Evolutionary conservation across 2,888 invertebrate species (phyloP).

Genomic region (Dendrolimus houi): DNA sequence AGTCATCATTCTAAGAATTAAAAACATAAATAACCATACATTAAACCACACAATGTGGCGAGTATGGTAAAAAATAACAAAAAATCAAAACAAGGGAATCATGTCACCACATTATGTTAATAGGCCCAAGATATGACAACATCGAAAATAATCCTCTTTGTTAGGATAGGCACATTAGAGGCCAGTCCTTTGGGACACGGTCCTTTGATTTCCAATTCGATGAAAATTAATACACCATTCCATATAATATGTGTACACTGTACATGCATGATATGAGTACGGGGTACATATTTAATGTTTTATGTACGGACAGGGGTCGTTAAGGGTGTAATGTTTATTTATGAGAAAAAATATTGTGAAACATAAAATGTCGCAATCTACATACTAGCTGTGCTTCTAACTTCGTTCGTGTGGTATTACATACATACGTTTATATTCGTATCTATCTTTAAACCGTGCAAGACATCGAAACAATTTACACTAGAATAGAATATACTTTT

Average conservation of each 20-base stretch:
- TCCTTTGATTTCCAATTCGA: slow-evolving; percentile 69
- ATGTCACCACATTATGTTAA: slow-evolving; percentile 67
- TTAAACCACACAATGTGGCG: slow-evolving; percentile 53
- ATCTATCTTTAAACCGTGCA: too few species aligned
- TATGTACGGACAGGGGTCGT: slow-evolving; percentile 13
- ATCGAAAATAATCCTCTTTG: slow-evolving; percentile 69
- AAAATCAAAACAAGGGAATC: slow-evolving; percentile 50
- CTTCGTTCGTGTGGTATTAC: too few species aligned
- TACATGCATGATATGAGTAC: background rate
- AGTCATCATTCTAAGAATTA: too few species aligned
- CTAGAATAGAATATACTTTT: too few species aligned
- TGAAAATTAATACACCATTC: slow-evolving; percentile 57
- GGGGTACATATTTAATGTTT: slow-evolving; percentile 49
- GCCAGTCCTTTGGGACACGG: slow-evolving; percentile 44
- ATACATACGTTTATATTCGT: too few species aligned
- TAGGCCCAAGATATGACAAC: slow-evolving; percentile 63
- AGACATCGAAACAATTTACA: too few species aligned
- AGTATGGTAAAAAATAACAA: slow-evolving; percentile 34
- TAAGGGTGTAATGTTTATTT: slow-evolving; percentile 26
- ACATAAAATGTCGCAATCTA: too few species aligned
- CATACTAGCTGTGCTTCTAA: too few species aligned
- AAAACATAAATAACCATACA: slow-evolving; percentile 2
- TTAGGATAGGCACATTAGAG: slow-evolving; percentile 57
- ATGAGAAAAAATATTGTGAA: slow-evolving; percentile 14
- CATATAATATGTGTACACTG: slow-evolving; percentile 6